phyloP scores from a whole-genome alignment of 1,140 invertebrate genomes.

The Stenopsyche tienmushanensis region DNA sequence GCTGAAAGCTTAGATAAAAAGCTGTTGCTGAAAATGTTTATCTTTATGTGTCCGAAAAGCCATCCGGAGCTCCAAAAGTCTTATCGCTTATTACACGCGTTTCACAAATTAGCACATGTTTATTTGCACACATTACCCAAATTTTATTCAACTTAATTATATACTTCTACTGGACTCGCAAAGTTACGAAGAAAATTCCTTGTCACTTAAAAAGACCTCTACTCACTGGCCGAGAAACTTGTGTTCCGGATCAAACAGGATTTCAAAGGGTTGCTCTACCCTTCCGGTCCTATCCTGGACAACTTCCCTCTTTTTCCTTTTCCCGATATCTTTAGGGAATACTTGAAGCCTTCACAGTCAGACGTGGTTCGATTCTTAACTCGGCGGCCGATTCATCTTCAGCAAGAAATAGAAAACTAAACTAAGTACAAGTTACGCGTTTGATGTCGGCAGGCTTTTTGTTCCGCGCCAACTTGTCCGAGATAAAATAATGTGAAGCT shows the following conservation, averaged over 20 bases:
- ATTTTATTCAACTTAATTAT: too few relatives aligned
- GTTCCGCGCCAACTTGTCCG: not conserved
- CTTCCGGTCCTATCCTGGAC: constrained; percentile 17
- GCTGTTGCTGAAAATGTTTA: too few relatives aligned
- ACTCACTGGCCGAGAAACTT: constrained; percentile 1
- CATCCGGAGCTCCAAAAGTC: too few relatives aligned
- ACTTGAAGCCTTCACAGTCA: constrained; percentile 13
- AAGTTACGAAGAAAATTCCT: not conserved
- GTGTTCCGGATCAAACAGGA: constrained; percentile 31
- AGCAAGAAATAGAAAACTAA: not conserved
- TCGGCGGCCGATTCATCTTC: constrained; percentile 3
- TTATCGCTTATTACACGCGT: too few relatives aligned
- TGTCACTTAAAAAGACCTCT: not conserved
- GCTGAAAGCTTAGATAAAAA: too few relatives aligned
- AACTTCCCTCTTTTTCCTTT: constrained; percentile 23
- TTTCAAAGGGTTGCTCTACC: constrained; percentile 23
- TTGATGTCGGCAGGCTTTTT: not conserved
- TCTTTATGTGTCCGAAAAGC: too few relatives aligned
- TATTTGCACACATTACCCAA: too few relatives aligned
- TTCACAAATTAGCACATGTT: too few relatives aligned
- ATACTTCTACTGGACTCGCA: too few relatives aligned
- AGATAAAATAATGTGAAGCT: not conserved
- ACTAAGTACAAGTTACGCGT: not conserved
- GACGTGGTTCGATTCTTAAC: constrained; percentile 29
- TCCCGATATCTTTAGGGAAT: constrained; percentile 17